These are phyloP conservation scores for Hololepta plana DNA, from an alignment of 2,888 invertebrate genomes.

Conservation along the genomic window DNA sequence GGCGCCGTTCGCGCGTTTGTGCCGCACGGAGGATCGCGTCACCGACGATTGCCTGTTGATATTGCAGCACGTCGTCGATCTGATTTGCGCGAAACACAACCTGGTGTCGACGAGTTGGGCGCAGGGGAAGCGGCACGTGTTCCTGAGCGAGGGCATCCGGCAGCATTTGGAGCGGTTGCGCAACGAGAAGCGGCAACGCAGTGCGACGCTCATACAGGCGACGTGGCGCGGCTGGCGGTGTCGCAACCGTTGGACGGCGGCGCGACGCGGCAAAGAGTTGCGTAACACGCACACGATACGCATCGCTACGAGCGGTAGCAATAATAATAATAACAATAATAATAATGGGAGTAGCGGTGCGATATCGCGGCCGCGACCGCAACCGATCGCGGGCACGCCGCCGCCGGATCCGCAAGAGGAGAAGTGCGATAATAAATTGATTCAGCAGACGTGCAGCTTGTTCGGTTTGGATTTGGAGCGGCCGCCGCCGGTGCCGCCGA, in stretches of 20 bases:
- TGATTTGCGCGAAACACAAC: constrained; percentile 32
- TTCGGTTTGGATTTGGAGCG: constrained; percentile 82
- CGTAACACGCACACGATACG: constrained; percentile 10
- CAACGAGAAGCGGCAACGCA: constrained; percentile 55
- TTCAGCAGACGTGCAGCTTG: constrained; percentile 77
- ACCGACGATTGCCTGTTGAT: constrained; percentile 61
- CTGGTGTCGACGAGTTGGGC: constrained; percentile 70
- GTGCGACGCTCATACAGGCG: constrained; percentile 70
- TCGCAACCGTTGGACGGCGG: constrained; percentile 44
- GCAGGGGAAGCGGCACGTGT: constrained; percentile 81
- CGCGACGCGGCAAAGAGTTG: constrained; percentile 24
- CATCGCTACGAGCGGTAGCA: constrained; percentile 10
- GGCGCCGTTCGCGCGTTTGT: constrained; percentile 54
- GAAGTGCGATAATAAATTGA: constrained; percentile 75
- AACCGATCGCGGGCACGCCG: constrained; percentile 75
- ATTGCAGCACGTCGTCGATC: constrained; percentile 48
- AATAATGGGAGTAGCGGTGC: constrained; percentile 29
- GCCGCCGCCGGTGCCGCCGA: constrained; percentile 82
- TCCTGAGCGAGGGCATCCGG: constrained; percentile 82
- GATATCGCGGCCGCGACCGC: constrained; percentile 57
- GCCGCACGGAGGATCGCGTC: constrained; percentile 52
- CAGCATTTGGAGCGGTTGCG: constrained; percentile 76
- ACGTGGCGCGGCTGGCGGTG: constrained; percentile 70
- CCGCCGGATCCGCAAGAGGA: constrained; percentile 72
- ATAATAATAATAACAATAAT: constrained; percentile 7